Conservation (phyloP, 2,113 vertebrate species). For the Colossoma macropomum region DNA sequence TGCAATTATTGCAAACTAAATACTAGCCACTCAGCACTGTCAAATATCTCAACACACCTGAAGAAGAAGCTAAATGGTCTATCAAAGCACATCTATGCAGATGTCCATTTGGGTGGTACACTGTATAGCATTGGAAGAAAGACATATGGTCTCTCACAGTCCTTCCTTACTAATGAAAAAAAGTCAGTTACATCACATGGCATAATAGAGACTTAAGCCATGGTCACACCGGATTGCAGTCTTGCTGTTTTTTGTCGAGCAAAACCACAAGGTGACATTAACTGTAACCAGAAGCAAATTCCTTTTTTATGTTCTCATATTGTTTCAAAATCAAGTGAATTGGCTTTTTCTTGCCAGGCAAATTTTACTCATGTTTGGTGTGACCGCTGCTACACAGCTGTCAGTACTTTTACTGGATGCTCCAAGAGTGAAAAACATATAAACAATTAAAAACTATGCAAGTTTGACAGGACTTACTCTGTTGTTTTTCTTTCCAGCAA, state of each 20-base stretch:
- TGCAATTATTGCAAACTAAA: background rate
- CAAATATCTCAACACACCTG: background rate
- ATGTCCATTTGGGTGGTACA: background rate
- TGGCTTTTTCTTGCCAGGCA: no score
- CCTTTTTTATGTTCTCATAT: no score
- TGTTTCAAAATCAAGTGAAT: no score
- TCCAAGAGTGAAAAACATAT: background rate
- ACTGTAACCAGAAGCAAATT: no score
- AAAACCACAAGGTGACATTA: background rate
- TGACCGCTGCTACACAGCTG: background rate
- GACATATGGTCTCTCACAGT: background rate
- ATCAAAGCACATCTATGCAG: background rate
- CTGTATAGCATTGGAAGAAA: background rate
- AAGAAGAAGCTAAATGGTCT: background rate
- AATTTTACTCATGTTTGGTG: no score
- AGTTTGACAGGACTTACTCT: slow-evolving; percentile 83
- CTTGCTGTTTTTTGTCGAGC: no score
- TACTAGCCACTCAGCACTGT: background rate
- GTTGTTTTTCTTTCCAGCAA: slow-evolving; percentile 98
- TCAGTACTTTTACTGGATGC: background rate
- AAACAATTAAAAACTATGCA: background rate
- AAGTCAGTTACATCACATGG: background rate
- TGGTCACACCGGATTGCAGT: no score
- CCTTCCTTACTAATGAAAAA: background rate
- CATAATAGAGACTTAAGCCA: background rate